phyloP scores from a whole-genome alignment of 2,113 vertebrate species.

The Zosterops hypoxanthus region DNA sequence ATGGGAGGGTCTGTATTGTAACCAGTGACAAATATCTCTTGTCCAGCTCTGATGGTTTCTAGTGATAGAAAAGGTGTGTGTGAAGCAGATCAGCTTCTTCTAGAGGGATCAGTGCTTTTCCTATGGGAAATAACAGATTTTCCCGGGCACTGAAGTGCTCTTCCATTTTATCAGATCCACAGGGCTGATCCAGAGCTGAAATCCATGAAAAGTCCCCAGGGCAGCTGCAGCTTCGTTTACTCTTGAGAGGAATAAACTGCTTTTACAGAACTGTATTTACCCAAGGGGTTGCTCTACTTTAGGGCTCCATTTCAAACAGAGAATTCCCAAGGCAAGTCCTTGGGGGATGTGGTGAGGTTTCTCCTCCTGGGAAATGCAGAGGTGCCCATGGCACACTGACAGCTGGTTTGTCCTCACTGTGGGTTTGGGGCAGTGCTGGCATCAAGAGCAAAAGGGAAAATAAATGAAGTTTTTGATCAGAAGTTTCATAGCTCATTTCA shows the following conservation, averaged over 20 bases:
- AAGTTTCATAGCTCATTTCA: background rate
- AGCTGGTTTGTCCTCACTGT: background rate
- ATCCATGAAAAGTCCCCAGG: background rate
- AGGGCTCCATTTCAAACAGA: background rate
- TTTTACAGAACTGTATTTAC: background rate
- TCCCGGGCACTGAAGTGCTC: background rate
- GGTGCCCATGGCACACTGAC: accelerated
- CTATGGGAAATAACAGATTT: background rate
- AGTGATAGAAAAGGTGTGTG: background rate
- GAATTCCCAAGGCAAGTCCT: background rate
- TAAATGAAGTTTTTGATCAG: background rate
- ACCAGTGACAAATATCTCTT: background rate
- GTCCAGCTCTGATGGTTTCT: background rate
- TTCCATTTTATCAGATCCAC: background rate
- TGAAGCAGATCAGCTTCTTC: background rate
- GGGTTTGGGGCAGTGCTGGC: background rate
- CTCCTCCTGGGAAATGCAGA: background rate
- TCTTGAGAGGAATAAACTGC: background rate
- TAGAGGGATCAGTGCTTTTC: background rate
- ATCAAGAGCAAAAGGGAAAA: accelerated
- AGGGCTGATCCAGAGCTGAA: background rate
- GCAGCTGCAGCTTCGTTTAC: background rate
- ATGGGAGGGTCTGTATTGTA: background rate
- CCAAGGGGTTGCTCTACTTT: background rate
- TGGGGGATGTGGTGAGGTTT: background rate